Percentiles rank a stretch among this genome's conserved stretches.
Conservation (phyloP, 2,797 vertebrate species). For the Pampus argenteus region DNA sequence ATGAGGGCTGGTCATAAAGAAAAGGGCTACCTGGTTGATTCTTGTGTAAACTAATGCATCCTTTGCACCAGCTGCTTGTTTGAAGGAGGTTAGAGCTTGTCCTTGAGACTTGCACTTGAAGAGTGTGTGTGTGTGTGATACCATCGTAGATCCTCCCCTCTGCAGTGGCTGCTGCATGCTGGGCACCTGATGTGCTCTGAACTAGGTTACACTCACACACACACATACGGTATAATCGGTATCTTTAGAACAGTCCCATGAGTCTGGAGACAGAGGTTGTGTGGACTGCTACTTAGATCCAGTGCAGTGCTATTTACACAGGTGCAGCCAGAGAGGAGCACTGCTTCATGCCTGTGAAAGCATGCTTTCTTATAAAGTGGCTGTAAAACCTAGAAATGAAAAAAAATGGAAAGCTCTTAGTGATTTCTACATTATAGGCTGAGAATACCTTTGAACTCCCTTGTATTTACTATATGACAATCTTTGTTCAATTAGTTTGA, state of each 20-base stretch:
- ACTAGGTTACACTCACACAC: slow-evolving; percentile 65
- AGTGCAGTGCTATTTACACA: slow-evolving; percentile 24
- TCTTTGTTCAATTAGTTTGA: slow-evolving; percentile 13
- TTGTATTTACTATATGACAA: background rate
- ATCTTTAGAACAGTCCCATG: slow-evolving; percentile 67
- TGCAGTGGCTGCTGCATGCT: slow-evolving; percentile 79
- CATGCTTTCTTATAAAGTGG: background rate
- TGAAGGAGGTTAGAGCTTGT: slow-evolving; percentile 51
- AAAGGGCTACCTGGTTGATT: background rate
- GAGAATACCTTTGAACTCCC: too few relatives aligned
- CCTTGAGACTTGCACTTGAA: slow-evolving; percentile 79
- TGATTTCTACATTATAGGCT: background rate
- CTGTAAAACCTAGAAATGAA: slow-evolving; percentile 3
- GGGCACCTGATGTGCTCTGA: slow-evolving; percentile 75
- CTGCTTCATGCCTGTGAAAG: background rate
- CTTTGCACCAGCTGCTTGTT: slow-evolving; percentile 46
- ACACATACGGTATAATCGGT: slow-evolving; percentile 36
- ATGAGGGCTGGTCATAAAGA: slow-evolving; percentile 9
- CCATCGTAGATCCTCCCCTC: slow-evolving; percentile 74
- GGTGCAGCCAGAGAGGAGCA: slow-evolving; percentile 6
- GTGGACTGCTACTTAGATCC: slow-evolving; percentile 39
- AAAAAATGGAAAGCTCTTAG: background rate
- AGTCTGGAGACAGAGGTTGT: slow-evolving; percentile 38
- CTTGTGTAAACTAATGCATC: background rate
- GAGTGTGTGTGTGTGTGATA: slow-evolving; percentile 45